Base-by-base conservation (phyloP, 2,113 vertebrate species). In the Hepsetus odoe region DNA sequence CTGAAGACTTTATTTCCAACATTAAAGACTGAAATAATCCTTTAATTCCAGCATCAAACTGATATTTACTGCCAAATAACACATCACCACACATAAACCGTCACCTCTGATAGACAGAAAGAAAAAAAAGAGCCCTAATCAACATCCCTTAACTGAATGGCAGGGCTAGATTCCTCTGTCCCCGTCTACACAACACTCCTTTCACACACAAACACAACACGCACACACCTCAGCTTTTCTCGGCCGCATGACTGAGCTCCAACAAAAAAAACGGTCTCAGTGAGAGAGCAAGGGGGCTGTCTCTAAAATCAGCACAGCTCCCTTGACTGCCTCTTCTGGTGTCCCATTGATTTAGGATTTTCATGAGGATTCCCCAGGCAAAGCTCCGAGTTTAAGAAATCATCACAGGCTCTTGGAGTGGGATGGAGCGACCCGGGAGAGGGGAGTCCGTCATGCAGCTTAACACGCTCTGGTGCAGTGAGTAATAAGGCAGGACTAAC, bases 341-440 rank as follows among this genome's bases (percentile, higher is more conserved):
- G 32, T 76, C 51, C 70, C 66, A 76, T 79, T 71, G 56, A 72
- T 79, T 79, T 79, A 72, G 26, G 64, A 79, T 53, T 72, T 65
- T 28, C 72, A 24, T 12, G n/a, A 58, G 59, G 30, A 62, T 65
- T 79, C 64, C 49, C 67, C 46, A 64, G 66, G 56, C 30, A 38
- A 81, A 70, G 55, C 30, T 46, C 64, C 24, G 62, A 44, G 72
- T 81, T 81, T 76, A 76, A 65, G 61, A 59, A 76, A 76, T 81
- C 73, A 76, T 65, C 28, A n/a, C 51, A 26, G 24, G 42, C 42
- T n/a, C 53, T 79, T 28, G 32, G 16, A 38, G 67, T 30, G 30
- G 40, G 67, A 55, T 42, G 35, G 35, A 9, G 35, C 35, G 35
- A 35, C 65, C 35, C 28, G 51, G 33, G 55, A 38, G 46, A 18